Evolutionary conservation across 2,888 invertebrate species (phyloP).

Genomic region (Chymomyza fuscimana): DNA sequence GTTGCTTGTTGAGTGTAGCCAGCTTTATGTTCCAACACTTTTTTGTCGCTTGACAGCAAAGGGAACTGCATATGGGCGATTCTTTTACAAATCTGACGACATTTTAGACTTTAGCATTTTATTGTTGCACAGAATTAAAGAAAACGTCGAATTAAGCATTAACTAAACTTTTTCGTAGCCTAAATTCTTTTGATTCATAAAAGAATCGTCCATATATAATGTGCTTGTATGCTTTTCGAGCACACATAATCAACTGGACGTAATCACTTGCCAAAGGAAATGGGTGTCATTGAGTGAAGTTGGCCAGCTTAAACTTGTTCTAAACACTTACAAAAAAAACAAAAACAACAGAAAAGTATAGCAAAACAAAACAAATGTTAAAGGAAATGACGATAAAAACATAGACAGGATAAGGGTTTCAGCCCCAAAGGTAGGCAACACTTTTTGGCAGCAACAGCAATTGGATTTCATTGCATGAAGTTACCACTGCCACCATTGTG

Average conservation of each 20-base stretch:
- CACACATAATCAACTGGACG: neutral
- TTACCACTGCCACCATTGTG: slow-evolving; percentile 53
- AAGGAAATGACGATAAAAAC: neutral
- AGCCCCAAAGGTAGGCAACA: slow-evolving; percentile 20
- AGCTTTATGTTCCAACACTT: slow-evolving; percentile 17
- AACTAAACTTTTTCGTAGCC: too few relatives aligned
- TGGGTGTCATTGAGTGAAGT: neutral
- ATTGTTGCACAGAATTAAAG: too few relatives aligned
- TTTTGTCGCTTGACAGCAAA: slow-evolving; percentile 14
- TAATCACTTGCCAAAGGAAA: slow-evolving; percentile 7
- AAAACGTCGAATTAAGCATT: too few relatives aligned
- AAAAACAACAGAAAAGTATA: neutral
- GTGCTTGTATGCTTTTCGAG: neutral
- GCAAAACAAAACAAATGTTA: neutral
- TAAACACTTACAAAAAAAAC: neutral
- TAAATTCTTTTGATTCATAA: too few relatives aligned
- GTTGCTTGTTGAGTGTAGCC: slow-evolving; percentile 55
- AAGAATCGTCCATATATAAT: too few relatives aligned
- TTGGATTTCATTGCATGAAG: slow-evolving; percentile 60
- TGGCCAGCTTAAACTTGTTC: neutral
- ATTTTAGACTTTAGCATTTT: too few relatives aligned
- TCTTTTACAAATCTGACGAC: too few relatives aligned
- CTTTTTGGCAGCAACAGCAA: slow-evolving; percentile 47
- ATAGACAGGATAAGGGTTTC: neutral
- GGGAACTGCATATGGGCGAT: neutral